Conservation (phyloP, 2,888 invertebrate species). For the Salpingus planirostris region DNA sequence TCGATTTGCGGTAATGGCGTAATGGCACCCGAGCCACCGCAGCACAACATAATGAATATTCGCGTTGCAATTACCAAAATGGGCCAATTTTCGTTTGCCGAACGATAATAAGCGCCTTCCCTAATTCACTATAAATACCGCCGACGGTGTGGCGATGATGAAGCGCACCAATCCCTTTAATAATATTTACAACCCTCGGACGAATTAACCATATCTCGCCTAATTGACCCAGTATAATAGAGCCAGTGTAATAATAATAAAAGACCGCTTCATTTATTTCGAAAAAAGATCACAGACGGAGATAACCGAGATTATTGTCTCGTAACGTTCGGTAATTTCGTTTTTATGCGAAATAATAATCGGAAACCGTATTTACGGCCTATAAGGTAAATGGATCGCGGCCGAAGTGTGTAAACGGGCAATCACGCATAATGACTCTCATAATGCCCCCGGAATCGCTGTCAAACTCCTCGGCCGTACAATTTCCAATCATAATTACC, state of each 20-base stretch:
- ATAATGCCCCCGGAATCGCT: slow-evolving; percentile 29
- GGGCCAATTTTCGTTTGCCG: slow-evolving; percentile 24
- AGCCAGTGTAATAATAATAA: no score
- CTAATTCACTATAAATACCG: neutral
- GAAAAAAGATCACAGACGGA: neutral
- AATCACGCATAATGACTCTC: slow-evolving; percentile 28
- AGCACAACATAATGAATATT: slow-evolving; percentile 20
- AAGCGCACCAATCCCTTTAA: no score
- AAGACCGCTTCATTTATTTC: no score
- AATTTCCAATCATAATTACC: slow-evolving; percentile 32
- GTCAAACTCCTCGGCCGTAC: slow-evolving; percentile 27
- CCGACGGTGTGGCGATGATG: no score
- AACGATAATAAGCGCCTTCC: slow-evolving; percentile 12
- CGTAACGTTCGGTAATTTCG: slow-evolving; percentile 4
- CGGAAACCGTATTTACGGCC: slow-evolving; percentile 7
- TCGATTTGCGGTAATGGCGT: slow-evolving; percentile 21
- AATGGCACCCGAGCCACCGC: slow-evolving; percentile 18
- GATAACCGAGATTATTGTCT: neutral
- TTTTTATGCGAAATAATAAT: slow-evolving; percentile 7
- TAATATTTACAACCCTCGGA: no score
- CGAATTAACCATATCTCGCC: no score
- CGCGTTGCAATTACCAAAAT: slow-evolving; percentile 22
- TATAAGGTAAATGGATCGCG: slow-evolving; percentile 17
- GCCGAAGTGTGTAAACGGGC: slow-evolving; percentile 24
- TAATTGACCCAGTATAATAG: no score